These are phyloP conservation scores for Drosophila colorata DNA, from an alignment of 2,888 invertebrate species.

Conservation along the genomic window DNA sequence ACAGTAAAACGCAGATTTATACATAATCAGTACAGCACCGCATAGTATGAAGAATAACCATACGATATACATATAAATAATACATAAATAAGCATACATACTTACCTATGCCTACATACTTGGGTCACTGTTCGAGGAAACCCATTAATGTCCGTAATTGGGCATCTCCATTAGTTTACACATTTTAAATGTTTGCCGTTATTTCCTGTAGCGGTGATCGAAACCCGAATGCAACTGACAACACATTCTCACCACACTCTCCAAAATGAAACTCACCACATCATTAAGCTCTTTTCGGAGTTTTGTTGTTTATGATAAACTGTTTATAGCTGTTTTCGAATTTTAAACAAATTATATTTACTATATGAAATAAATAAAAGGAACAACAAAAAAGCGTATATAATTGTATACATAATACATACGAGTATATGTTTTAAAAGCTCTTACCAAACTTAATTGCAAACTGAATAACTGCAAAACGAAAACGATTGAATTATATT, in stretches of 20 bases:
- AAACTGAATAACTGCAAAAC: constrained; percentile 54
- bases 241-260: constrained; percentile 34
- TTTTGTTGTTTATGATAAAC: constrained; percentile 77
- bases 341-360: constrained; percentile 80
- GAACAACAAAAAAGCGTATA: constrained; percentile 53
- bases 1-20: constrained; percentile 71
- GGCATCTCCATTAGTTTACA: constrained; percentile 26
- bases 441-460: constrained; percentile 67
- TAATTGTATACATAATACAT: constrained; percentile 48
- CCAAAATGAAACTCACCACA: constrained; percentile 32
- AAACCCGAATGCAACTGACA: constrained; percentile 24
- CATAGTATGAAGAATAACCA: constrained; percentile 81
- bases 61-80: constrained; percentile 47
- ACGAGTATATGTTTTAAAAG: constrained; percentile 73
- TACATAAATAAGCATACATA: constrained; percentile 35
- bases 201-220: constrained; percentile 9
- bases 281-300: constrained; percentile 75
- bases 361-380: constrained; percentile 60
- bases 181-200: constrained; percentile 13
- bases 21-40: constrained; percentile 84
- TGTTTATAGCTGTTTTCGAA: constrained; percentile 81
- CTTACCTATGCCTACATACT: constrained; percentile 9
- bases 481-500: constrained; percentile 59
- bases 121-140: constrained; percentile 15
- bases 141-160: constrained; percentile 10